Percentiles rank a stretch among this genome's conserved stretches.
phyloP scores from a whole-genome alignment of 1,140 invertebrate species.

The Apis florea region DNA sequence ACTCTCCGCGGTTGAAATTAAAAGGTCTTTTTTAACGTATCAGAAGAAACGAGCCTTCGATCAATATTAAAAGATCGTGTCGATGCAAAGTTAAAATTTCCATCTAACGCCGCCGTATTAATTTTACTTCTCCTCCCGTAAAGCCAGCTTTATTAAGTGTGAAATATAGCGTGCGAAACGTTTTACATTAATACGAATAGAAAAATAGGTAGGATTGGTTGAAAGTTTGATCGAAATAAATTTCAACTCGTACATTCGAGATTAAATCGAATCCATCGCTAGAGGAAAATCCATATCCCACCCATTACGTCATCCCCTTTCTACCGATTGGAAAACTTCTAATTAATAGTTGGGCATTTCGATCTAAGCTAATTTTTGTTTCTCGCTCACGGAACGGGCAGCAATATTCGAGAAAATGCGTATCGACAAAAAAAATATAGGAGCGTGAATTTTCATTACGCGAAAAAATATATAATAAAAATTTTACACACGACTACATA shows the following conservation, averaged over 20 bases:
- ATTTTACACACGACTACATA: neutral
- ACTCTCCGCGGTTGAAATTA: too few species aligned
- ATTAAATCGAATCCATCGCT: neutral
- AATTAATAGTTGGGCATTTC: constrained; percentile 8
- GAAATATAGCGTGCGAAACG: neutral
- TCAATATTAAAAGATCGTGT: too few species aligned
- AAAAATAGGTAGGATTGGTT: neutral
- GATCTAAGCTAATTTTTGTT: constrained; percentile 4
- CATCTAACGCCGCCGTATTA: too few species aligned
- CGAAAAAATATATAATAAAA: neutral
- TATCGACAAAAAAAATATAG: neutral
- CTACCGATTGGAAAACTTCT: constrained; percentile 15
- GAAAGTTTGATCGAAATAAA: too few species aligned
- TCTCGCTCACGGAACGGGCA: neutral
- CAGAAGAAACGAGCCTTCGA: too few species aligned
- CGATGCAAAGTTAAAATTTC: too few species aligned
- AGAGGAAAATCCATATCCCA: constrained; percentile 15
- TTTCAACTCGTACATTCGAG: neutral
- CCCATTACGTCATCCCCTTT: constrained; percentile 16
- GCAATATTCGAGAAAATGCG: neutral
- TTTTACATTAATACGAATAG: neutral
- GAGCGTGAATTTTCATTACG: neutral
- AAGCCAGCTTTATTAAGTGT: neutral
- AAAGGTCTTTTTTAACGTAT: too few species aligned
- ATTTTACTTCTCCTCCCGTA: too few species aligned